Evolutionary conservation across 30 jellyfish, hydroid and myxozoan genomes (phyloP).

Genomic region (Nemopilema nomurai): DNA sequence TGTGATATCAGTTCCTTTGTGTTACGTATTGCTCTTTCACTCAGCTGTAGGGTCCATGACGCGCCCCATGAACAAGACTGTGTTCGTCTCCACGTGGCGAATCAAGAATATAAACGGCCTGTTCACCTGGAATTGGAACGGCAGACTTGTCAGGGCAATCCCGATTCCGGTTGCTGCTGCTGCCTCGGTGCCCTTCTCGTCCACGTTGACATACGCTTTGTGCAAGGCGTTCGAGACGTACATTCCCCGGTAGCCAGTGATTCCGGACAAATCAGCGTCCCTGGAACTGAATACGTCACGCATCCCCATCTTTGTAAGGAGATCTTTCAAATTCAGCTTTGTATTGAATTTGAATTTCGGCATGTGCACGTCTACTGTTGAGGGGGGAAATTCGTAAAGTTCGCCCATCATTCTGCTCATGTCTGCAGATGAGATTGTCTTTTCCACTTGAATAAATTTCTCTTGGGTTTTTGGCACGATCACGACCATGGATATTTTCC

Average conservation of each 20-base stretch:
- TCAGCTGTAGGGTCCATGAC: slow-evolving; percentile 65
- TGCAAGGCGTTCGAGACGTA: slow-evolving; percentile 60
- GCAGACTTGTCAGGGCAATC: slow-evolving; percentile 31
- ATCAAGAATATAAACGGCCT: slow-evolving; percentile 68
- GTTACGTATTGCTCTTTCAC: background rate
- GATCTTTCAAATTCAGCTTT: slow-evolving; percentile 15
- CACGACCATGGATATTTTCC: slow-evolving; percentile 48
- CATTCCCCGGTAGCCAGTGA: slow-evolving; percentile 64
- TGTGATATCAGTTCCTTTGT: background rate
- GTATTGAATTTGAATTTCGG: slow-evolving; percentile 61
- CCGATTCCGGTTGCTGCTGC: slow-evolving; percentile 82
- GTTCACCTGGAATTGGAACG: slow-evolving; percentile 62
- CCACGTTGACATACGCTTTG: slow-evolving; percentile 68
- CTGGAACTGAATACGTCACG: slow-evolving; percentile 48
- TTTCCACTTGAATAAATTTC: slow-evolving; percentile 20
- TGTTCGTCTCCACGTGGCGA: slow-evolving; percentile 44
- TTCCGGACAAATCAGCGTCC: slow-evolving; percentile 75
- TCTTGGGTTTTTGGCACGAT: slow-evolving; percentile 29
- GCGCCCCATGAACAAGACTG: slow-evolving; percentile 72
- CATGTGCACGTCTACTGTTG: slow-evolving; percentile 42
- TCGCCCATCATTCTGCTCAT: slow-evolving; percentile 24
- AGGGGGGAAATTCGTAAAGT: slow-evolving; percentile 33
- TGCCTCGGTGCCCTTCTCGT: slow-evolving; percentile 85
- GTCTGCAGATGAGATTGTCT: background rate
- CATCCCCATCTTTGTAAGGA: slow-evolving; percentile 53